Evolutionary conservation across 2,888 invertebrate species (phyloP).

Genomic region (Drosophila pegasa): DNA sequence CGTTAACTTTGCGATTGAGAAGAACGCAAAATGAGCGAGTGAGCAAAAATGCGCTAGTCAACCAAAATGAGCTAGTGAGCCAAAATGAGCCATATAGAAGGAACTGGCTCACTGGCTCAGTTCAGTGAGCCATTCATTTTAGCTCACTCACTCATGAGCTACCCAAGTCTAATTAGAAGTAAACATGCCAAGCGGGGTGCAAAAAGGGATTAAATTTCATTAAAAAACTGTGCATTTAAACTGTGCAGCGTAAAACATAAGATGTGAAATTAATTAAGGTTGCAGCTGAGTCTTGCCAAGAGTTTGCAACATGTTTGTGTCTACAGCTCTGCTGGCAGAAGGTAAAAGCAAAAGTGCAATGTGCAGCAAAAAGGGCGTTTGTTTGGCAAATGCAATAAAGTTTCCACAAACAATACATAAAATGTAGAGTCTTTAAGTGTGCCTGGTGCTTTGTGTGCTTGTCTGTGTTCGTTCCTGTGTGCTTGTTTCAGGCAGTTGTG

Average conservation of each 20-base stretch:
- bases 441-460: slow-evolving; percentile 16
- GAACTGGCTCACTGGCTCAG: too few relatives aligned
- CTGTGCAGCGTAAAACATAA: slow-evolving; percentile 9
- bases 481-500: slow-evolving; percentile 15
- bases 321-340: slow-evolving; percentile 13
- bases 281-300: background rate
- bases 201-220: slow-evolving; percentile 19
- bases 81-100: too few relatives aligned
- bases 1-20: too few relatives aligned
- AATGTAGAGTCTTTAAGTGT: slow-evolving; percentile 37
- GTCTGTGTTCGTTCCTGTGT: slow-evolving; percentile 19
- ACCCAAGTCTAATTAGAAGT: slow-evolving; percentile 33
- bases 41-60: too few relatives aligned
- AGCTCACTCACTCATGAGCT: too few relatives aligned
- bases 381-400: slow-evolving; percentile 23
- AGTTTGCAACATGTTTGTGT: slow-evolving; percentile 24
- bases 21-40: too few relatives aligned
- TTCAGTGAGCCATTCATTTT: too few relatives aligned
- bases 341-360: slow-evolving; percentile 43
- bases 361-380: slow-evolving; percentile 42
- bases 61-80: too few relatives aligned
- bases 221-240: slow-evolving; percentile 21
- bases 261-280: background rate
- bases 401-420: slow-evolving; percentile 42
- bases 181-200: slow-evolving; percentile 33